Conservation (phyloP, 2,797 vertebrate species). For the Mormyrus proboscirostris region DNA sequence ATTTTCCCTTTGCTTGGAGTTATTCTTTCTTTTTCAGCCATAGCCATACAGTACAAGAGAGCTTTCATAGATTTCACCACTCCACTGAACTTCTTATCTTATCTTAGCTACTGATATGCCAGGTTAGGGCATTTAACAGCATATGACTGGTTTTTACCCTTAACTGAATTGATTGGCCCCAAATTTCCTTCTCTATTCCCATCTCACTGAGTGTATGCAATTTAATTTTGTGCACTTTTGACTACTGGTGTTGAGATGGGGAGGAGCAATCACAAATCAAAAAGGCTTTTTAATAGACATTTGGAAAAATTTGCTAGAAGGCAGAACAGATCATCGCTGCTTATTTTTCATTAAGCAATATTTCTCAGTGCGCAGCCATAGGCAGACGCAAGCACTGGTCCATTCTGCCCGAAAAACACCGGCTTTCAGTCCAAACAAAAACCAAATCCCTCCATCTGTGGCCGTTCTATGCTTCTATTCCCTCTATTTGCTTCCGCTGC, state of each 20-base stretch:
- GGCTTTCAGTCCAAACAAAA: background rate
- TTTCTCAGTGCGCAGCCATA: background rate
- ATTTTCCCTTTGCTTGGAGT: background rate
- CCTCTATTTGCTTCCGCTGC: background rate
- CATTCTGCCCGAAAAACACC: background rate
- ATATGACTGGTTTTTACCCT: background rate
- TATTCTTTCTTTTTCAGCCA: background rate
- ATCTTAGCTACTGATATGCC: background rate
- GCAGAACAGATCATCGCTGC: constrained; percentile 36
- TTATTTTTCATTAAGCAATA: constrained; percentile 33
- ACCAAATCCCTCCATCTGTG: background rate
- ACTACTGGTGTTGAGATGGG: constrained; percentile 39
- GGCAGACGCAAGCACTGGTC: constrained; percentile 29
- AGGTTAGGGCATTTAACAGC: background rate
- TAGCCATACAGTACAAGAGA: background rate
- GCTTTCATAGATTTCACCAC: background rate
- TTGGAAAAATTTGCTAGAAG: constrained; percentile 50
- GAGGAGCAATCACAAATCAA: constrained; percentile 46
- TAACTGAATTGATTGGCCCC: background rate
- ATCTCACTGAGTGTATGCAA: background rate
- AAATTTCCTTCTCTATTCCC: background rate
- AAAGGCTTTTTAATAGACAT: constrained; percentile 50
- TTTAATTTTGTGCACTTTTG: constrained; percentile 48
- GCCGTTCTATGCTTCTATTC: background rate
- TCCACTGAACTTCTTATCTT: background rate